Conservation (phyloP, 2,113 vertebrate genomes). For the Anarrhichthys ocellatus region DNA sequence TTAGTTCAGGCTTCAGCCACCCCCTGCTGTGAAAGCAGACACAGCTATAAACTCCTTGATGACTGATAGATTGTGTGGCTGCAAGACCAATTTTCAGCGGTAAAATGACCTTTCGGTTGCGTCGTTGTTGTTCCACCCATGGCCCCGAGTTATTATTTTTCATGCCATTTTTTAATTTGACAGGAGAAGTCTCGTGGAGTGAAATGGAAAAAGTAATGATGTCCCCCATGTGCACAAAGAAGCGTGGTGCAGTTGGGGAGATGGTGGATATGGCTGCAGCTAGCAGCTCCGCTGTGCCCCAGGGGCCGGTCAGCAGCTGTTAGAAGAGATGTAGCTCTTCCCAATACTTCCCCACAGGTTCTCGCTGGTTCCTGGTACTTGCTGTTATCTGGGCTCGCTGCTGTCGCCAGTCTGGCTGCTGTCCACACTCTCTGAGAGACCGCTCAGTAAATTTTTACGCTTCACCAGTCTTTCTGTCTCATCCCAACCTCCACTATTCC, state of each 20-base stretch:
- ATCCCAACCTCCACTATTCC: slow-evolving; percentile 53
- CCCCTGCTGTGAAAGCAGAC: slow-evolving; percentile 45
- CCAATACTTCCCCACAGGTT: slow-evolving; percentile 56
- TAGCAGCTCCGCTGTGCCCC: slow-evolving; percentile 45
- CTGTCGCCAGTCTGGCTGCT: slow-evolving; percentile 63
- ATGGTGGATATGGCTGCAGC: slow-evolving; percentile 52
- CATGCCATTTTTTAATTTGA: slow-evolving; percentile 65
- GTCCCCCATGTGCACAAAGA: slow-evolving; percentile 45
- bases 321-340: slow-evolving; percentile 50
- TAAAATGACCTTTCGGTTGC: slow-evolving; percentile 68
- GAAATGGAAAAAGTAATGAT: slow-evolving; percentile 73
- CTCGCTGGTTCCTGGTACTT: slow-evolving; percentile 51
- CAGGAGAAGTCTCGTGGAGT: slow-evolving; percentile 61
- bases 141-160: slow-evolving; percentile 68
- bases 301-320: slow-evolving; percentile 70
- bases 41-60: slow-evolving; percentile 52
- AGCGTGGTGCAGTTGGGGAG: slow-evolving; percentile 45
- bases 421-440: slow-evolving; percentile 59
- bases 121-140: slow-evolving; percentile 42
- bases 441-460: slow-evolving; percentile 63
- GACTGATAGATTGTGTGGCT: slow-evolving; percentile 65
- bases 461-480: slow-evolving; percentile 60
- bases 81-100: slow-evolving; percentile 59
- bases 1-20: slow-evolving; percentile 50
- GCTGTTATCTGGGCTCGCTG: slow-evolving; percentile 63